phyloP scores from a whole-genome alignment of 2,888 invertebrate genomes.

The Acleris emargana region DNA sequence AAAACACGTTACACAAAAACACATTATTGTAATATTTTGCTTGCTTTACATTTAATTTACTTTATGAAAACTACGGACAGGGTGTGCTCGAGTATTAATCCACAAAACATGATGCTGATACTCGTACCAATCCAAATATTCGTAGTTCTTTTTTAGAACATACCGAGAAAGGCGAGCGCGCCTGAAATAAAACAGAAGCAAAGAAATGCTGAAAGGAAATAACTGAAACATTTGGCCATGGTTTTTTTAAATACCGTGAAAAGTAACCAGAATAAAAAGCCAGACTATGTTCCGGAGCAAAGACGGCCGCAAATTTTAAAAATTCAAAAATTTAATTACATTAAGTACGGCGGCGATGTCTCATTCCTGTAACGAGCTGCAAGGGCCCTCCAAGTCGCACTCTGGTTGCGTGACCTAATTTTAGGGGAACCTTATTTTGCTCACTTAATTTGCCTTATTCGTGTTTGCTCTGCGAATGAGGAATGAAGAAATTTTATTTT shows the following conservation, averaged over 20 bases:
- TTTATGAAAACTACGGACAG: no score
- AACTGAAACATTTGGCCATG: not conserved
- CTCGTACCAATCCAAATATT: no score
- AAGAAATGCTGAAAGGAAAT: not conserved
- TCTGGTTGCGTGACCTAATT: constrained; percentile 74
- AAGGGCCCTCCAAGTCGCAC: constrained; percentile 60
- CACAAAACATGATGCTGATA: no score
- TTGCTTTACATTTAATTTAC: no score
- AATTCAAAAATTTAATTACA: constrained; percentile 73
- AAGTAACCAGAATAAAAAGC: constrained; percentile 44
- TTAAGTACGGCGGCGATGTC: constrained; percentile 55
- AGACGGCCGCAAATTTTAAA: constrained; percentile 57
- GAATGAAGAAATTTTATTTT: constrained; percentile 70
- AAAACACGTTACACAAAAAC: no score
- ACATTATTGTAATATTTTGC: no score
- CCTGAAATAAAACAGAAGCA: not conserved
- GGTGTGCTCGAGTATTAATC: no score
- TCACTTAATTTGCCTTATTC: constrained; percentile 80
- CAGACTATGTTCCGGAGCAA: constrained; percentile 50
- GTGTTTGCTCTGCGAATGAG: constrained; percentile 76
- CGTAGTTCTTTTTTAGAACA: not conserved
- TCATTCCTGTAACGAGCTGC: constrained; percentile 60
- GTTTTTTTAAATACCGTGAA: constrained; percentile 10
- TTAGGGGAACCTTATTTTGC: constrained; percentile 71
- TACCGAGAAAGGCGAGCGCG: not conserved